These are phyloP conservation scores for Orbicella faveolata DNA, from an alignment of 64 coral and sea anemone genomes.

Conservation along the genomic window DNA sequence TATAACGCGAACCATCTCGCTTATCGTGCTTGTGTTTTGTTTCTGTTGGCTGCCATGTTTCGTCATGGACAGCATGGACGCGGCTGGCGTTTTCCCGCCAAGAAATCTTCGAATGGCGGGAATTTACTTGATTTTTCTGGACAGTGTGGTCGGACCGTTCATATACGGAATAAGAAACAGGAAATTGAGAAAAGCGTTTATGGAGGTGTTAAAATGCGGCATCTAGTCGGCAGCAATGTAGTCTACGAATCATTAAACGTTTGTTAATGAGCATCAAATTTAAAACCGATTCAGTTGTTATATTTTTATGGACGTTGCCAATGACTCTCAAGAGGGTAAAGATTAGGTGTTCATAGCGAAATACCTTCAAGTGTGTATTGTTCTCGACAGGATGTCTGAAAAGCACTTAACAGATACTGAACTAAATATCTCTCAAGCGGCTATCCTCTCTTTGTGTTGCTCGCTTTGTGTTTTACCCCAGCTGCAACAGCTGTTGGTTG, in stretches of 20 bases:
- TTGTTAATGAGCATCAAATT: not conserved
- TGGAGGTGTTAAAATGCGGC: slow-evolving; percentile 11
- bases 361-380: no score
- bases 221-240: not conserved
- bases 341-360: no score
- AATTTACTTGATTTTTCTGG: slow-evolving; percentile 55
- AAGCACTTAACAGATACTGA: no score
- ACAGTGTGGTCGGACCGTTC: slow-evolving; percentile 44
- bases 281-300: no score
- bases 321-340: no score
- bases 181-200: slow-evolving; percentile 25
- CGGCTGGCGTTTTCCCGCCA: slow-evolving; percentile 3
- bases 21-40: slow-evolving; percentile 53
- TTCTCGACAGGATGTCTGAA: no score
- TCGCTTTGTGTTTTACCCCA: no score
- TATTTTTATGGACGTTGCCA: no score
- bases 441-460: no score
- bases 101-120: slow-evolving; percentile 36
- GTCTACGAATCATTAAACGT: not conserved
- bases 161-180: slow-evolving; percentile 47
- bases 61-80: slow-evolving; percentile 47
- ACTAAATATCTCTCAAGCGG: no score
- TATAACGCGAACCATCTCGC: slow-evolving; percentile 40
- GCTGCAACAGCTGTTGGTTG: no score
- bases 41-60: slow-evolving; percentile 62